A percentile compares a stretch with the other conserved stretches of the same genome.
phyloP scores from a whole-genome alignment of 2,797 vertebrate species.

The Hippopotamyrus pictus region DNA sequence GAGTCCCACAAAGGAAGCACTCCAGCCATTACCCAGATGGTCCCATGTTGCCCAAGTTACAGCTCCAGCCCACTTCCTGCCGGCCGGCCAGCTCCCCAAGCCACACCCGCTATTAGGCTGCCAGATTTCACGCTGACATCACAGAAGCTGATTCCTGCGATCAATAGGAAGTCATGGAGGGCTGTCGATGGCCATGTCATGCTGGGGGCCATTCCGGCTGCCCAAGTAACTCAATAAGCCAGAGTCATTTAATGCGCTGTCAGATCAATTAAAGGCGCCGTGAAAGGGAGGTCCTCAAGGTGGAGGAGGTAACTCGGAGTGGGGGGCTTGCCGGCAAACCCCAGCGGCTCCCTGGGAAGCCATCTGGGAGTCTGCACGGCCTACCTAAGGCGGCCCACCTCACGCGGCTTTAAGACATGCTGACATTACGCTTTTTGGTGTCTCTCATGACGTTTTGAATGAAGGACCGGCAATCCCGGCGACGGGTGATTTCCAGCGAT shows the following conservation, averaged over 20 bases:
- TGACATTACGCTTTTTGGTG: not conserved
- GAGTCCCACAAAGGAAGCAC: not conserved
- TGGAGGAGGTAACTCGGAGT: not conserved
- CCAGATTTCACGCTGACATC: not conserved
- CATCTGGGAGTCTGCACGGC: not conserved
- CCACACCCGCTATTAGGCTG: not conserved
- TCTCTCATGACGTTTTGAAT: not conserved
- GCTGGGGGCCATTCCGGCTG: not conserved
- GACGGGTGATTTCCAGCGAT: not conserved
- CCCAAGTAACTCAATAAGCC: not conserved
- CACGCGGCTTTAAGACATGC: not conserved
- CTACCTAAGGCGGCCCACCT: not conserved
- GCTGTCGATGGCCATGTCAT: not conserved
- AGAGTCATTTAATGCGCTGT: not conserved
- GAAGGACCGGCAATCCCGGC: not conserved
- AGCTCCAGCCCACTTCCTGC: not conserved
- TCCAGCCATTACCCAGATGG: conserved; percentile 16
- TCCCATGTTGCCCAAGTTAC: not conserved
- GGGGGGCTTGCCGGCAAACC: not conserved
- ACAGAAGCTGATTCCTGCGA: not conserved
- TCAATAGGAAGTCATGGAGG: not conserved
- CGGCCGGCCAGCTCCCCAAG: not conserved
- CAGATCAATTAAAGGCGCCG: not conserved
- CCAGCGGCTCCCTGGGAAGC: not conserved
- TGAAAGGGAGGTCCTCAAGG: not conserved